Percentiles rank a stretch among this genome's conserved stretches.
These are phyloP conservation scores for Autographa pulchrina DNA, from an alignment of 2,888 invertebrate species.

Conservation along the genomic window DNA sequence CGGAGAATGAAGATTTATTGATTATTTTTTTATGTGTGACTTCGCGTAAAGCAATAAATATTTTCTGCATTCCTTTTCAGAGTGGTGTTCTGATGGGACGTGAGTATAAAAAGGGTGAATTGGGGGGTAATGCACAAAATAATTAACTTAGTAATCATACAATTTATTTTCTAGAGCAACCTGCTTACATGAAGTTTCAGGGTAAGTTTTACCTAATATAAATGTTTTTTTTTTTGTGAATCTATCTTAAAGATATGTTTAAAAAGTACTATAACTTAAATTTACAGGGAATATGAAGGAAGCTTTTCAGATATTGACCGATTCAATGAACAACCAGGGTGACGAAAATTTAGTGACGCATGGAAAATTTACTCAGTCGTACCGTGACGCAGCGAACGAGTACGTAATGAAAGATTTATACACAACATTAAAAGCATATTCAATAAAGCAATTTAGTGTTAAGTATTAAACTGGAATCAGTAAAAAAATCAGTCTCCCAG, in stretches of 20 bases:
- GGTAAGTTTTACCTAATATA: slow-evolving; percentile 62
- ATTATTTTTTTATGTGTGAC: slow-evolving; percentile 5
- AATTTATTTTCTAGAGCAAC: slow-evolving; percentile 68
- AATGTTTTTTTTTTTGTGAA: not conserved
- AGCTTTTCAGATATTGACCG: slow-evolving; percentile 75
- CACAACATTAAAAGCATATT: not conserved
- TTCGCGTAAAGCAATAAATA: not conserved
- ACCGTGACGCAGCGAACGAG: slow-evolving; percentile 74
- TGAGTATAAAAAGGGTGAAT: slow-evolving; percentile 49
- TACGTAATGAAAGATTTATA: slow-evolving; percentile 56
- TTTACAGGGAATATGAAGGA: slow-evolving; percentile 76
- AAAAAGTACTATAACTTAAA: too few relatives aligned
- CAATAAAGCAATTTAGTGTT: too few relatives aligned
- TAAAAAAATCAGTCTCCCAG: too few relatives aligned
- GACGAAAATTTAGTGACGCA: slow-evolving; percentile 65
- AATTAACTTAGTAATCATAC: not conserved
- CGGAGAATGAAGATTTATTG: slow-evolving; percentile 81
- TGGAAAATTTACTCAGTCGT: slow-evolving; percentile 76
- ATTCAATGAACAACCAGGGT: slow-evolving; percentile 76
- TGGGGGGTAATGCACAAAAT: not conserved
- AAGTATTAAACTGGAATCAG: too few relatives aligned
- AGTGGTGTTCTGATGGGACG: slow-evolving; percentile 65
- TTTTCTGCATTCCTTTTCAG: slow-evolving; percentile 65
- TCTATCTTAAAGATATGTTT: not conserved
- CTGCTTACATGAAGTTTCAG: slow-evolving; percentile 74